Percentiles rank a stretch among this genome's conserved stretches.
Conservation (phyloP, 2,797 vertebrate genomes). For the Squalus acanthias region DNA sequence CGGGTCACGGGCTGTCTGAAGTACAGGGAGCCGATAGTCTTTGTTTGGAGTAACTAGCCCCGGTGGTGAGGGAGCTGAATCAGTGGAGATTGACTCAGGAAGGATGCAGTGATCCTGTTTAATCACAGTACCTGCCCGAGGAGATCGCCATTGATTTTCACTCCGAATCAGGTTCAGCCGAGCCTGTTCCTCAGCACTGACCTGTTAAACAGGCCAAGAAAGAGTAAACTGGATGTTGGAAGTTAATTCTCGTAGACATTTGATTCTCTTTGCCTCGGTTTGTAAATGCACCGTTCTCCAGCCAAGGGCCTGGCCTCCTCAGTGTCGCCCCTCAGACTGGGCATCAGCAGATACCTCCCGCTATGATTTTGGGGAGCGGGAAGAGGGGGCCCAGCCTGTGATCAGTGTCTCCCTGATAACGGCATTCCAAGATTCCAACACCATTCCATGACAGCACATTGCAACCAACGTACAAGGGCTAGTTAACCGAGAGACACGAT, state of each 20-base stretch:
- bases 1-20: not conserved
- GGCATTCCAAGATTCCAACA: not conserved
- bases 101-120: not conserved
- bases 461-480: not conserved
- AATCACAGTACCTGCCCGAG: not conserved
- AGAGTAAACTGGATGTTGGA: too few species aligned
- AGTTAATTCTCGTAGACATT: not conserved
- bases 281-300: not conserved
- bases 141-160: not conserved
- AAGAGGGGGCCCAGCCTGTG: too few species aligned
- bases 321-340: too few species aligned
- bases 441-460: not conserved
- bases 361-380: not conserved
- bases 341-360: not conserved
- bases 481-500: not conserved
- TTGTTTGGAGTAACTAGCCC: not conserved
- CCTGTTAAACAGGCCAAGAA: not conserved
- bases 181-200: not conserved
- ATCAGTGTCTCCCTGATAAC: not conserved
- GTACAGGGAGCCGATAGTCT: not conserved
- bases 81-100: not conserved
- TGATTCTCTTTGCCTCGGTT: not conserved
- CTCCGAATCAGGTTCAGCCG: not conserved
- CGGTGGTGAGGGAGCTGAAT: not conserved
- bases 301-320: not conserved